Base-by-base conservation (phyloP, 2,888 invertebrate genomes). In the Synergus itoensis region DNA sequence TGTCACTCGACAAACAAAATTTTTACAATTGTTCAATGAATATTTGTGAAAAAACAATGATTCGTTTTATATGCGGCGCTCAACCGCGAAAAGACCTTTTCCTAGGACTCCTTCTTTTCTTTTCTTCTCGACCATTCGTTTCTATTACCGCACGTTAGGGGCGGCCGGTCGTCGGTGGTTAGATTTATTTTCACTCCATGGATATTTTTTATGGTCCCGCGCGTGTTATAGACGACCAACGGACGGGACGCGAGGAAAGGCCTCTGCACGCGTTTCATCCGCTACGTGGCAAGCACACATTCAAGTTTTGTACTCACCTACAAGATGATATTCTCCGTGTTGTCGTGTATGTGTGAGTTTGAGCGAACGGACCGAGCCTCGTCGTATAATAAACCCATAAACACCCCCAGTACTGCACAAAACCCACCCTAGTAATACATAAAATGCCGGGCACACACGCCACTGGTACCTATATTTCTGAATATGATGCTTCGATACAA, bases 311-410 rank as follows among this genome's bases (percentile, higher is more conserved):
- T 18, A 41, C 73, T 73, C 36, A 53, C 18, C 79, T 62, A 76
- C 80, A 76, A 45, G 79, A 80, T 78, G 36, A 77, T 28, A 77
- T 79, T 81, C 80, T 81, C 21, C 57, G n/a, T 73, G 62, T 79
- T 40, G 76, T 77, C 77, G 77, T 81, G 78, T 80, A 78, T 69
- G 73, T 62, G 81, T 75, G 77, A 81, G 65, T 81, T 73, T 80
- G 77, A 81, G 79, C 78, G 76, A 77, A 79, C 79, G 79, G 82
- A 79, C 83, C 85, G 85, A 85, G 86, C 87, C 87, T 83, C 83
- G 83, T 87, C 88, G 92, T 88, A 92, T 92, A 92, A 92, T 92
- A 92, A 91, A 91, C 90, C 92, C 91, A 92, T 92, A 92, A 92
- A 92, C 92, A 91, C 91, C 92, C 91, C 88, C 84, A 84, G 84